Percentiles rank a stretch among this genome's conserved stretches.
phyloP scores from a whole-genome alignment of 2,888 invertebrate genomes.

The Ischnura elegans region DNA sequence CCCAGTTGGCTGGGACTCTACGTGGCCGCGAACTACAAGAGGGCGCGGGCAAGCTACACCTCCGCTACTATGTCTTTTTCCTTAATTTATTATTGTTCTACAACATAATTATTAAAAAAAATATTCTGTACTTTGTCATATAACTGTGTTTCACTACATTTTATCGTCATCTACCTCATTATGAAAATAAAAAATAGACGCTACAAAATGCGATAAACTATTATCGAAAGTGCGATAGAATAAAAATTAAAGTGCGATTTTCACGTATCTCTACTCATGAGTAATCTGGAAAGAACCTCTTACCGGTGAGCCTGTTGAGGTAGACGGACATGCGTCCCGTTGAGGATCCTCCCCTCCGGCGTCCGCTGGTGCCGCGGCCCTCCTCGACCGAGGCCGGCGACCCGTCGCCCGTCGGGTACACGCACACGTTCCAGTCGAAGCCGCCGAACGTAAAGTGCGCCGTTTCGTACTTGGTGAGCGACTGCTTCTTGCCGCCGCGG shows the following conservation, averaged over 20 bases:
- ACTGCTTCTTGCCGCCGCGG: background rate
- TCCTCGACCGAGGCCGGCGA: constrained; percentile 20
- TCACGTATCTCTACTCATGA: background rate
- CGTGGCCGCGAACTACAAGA: too few species aligned
- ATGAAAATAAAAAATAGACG: too few species aligned
- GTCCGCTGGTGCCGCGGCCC: constrained; percentile 69
- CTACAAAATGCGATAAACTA: too few species aligned
- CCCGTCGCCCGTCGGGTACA: constrained; percentile 81
- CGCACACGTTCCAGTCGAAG: constrained; percentile 89
- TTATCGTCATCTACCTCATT: background rate
- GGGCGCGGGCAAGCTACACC: too few species aligned
- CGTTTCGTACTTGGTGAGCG: constrained; percentile 80
- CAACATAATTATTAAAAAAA: too few species aligned
- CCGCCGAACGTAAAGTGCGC: constrained; percentile 89
- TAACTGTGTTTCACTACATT: too few species aligned
- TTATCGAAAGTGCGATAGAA: too few species aligned
- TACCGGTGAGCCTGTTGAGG: constrained; percentile 84
- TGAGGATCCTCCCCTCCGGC: constrained; percentile 73
- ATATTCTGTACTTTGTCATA: too few species aligned
- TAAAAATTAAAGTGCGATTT: too few species aligned
- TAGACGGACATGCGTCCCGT: constrained; percentile 81
- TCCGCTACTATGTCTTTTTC: too few species aligned
- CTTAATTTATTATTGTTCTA: too few species aligned
- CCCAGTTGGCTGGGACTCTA: too few species aligned
- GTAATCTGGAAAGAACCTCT: background rate